Evolutionary conservation across 1,140 invertebrate species (phyloP).

Genomic region (Papilio machaon): DNA sequence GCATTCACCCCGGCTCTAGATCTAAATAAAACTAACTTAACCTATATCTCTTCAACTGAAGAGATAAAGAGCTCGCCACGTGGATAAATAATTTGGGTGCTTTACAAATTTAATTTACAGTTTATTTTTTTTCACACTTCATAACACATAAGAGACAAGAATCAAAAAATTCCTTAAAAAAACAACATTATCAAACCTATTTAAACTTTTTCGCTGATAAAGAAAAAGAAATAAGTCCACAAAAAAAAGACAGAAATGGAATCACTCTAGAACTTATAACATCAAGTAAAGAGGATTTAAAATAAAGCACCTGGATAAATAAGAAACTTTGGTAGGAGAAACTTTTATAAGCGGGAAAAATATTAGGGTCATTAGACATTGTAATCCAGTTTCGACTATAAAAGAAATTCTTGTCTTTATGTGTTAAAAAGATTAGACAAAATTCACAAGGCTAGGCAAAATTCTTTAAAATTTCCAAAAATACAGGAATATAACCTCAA

Average conservation of each 20-base stretch:
- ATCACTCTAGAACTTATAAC: constrained; percentile 3
- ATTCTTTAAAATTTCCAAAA: background rate
- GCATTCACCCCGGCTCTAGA: constrained; percentile 13
- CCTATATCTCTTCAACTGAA: background rate
- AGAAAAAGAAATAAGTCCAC: constrained; percentile 25
- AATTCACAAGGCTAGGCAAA: background rate
- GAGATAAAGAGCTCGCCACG: constrained; percentile 49
- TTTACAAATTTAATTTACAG: constrained; percentile 43
- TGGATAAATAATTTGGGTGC: constrained; percentile 57
- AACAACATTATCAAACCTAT: background rate
- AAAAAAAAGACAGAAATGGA: background rate
- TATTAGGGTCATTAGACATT: no score
- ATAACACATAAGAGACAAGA: constrained; percentile 13
- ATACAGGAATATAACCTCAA: constrained; percentile 49
- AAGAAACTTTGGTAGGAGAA: no score
- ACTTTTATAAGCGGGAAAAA: no score
- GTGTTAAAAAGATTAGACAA: background rate
- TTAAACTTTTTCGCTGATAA: background rate
- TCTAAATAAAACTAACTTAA: constrained; percentile 3
- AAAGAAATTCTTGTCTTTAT: background rate
- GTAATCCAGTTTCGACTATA: no score
- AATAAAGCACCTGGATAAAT: no score
- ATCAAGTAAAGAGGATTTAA: constrained; percentile 11
- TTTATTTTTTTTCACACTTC: background rate
- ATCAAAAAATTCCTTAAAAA: background rate